phyloP scores from a whole-genome alignment of 2,888 invertebrate genomes.

The Fabriciana adippe region DNA sequence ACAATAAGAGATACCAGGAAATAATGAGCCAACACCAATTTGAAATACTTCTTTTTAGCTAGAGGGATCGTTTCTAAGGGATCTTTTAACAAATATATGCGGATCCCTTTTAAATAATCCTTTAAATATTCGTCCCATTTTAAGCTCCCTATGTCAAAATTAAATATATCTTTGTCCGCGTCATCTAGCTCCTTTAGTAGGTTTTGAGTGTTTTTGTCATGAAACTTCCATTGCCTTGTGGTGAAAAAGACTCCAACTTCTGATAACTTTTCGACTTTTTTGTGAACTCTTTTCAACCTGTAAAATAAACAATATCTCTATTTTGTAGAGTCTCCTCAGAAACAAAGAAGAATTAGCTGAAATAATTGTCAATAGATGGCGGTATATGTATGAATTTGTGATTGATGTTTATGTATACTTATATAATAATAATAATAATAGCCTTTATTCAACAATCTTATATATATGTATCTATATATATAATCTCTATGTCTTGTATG shows the following conservation, averaged over 20 bases:
- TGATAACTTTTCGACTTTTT: conserved; percentile 87
- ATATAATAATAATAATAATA: no score
- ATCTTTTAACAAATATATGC: conserved; percentile 89
- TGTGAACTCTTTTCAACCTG: conserved; percentile 88
- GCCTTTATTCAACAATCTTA: no score
- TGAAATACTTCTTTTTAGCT: conserved; percentile 71
- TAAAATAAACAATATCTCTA: conserved; percentile 30
- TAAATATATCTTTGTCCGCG: conserved; percentile 83
- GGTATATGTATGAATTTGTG: no score
- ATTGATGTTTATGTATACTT: no score
- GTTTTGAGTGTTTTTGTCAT: conserved; percentile 80
- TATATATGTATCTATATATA: no score
- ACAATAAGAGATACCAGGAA: conserved; percentile 24
- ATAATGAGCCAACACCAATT: conserved; percentile 55
- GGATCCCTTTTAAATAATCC: conserved; percentile 86
- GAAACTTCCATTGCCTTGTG: conserved; percentile 86
- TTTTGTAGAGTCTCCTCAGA: neutral
- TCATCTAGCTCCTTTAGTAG: conserved; percentile 79
- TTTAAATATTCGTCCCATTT: conserved; percentile 87
- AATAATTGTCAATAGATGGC: no score
- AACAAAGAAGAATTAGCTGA: no score
- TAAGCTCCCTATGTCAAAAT: conserved; percentile 84
- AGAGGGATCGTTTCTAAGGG: conserved; percentile 85
- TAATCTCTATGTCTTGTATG: no score
- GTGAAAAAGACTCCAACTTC: conserved; percentile 88